phyloP scores from a whole-genome alignment of 2,113 vertebrate species.

The Aleadryas rufinucha region DNA sequence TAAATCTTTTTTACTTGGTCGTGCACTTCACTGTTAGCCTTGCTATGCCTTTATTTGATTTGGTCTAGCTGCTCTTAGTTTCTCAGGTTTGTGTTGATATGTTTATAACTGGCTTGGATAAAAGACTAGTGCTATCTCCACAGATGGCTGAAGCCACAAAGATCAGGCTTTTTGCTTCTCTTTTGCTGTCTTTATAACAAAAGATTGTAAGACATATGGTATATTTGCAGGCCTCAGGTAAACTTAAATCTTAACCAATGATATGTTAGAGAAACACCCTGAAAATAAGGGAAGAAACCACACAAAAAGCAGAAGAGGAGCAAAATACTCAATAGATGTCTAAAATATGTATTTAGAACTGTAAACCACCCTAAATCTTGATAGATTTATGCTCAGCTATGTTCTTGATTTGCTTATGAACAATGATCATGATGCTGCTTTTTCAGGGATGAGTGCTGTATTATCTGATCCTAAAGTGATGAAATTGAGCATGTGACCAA shows the following conservation, averaged over 20 bases:
- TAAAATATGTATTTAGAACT: not conserved
- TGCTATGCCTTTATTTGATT: not conserved
- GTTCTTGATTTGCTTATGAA: not conserved
- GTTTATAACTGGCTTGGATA: not conserved
- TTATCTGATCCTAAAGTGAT: not conserved
- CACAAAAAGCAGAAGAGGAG: not conserved
- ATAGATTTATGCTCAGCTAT: not conserved
- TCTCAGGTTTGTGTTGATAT: not conserved
- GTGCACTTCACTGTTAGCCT: not conserved
- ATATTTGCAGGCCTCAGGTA: not conserved
- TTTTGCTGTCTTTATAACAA: not conserved
- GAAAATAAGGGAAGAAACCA: not conserved
- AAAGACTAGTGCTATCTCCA: not conserved
- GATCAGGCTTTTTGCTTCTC: not conserved
- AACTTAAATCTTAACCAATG: not conserved
- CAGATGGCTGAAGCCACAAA: not conserved
- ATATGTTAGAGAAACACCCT: not conserved
- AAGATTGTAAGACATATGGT: not conserved
- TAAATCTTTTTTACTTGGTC: not conserved
- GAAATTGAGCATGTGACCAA: not conserved
- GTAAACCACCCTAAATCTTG: not conserved
- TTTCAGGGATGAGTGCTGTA: not conserved
- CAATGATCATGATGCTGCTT: not conserved
- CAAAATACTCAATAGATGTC: not conserved
- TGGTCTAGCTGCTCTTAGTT: not conserved